These are phyloP conservation scores for Synergus japonicus DNA, from an alignment of 2,888 invertebrate genomes.

Conservation along the genomic window DNA sequence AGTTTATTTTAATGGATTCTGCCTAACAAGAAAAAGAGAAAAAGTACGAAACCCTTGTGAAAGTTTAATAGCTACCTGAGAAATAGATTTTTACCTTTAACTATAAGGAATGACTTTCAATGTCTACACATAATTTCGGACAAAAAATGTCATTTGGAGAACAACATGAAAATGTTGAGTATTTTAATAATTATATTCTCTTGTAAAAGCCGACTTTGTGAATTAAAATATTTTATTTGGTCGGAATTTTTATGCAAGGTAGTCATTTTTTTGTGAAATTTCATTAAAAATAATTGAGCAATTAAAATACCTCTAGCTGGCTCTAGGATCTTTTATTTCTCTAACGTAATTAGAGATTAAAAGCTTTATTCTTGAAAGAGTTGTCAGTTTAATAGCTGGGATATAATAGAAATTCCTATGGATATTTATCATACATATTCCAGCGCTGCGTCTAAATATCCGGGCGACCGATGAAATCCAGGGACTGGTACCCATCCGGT, in stretches of 20 bases:
- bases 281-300: not conserved
- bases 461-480: slow-evolving; percentile 1
- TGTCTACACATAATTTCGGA: too few species aligned
- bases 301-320: not conserved
- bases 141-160: too few species aligned
- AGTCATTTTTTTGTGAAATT: not conserved
- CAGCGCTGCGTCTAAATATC: not conserved
- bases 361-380: not conserved
- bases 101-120: too few species aligned
- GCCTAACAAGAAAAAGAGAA: too few species aligned
- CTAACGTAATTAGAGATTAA: not conserved
- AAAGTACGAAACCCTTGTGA: too few species aligned
- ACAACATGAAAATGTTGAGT: too few species aligned
- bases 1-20: too few species aligned
- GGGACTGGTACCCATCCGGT: slow-evolving; percentile 1
- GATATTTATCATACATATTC: slow-evolving; percentile 13
- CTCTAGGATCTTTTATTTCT: not conserved
- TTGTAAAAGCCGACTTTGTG: not conserved
- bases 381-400: slow-evolving; percentile 3
- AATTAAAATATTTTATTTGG: not conserved
- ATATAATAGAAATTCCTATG: slow-evolving; percentile 18
- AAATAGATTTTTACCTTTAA: too few species aligned
- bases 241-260: not conserved
- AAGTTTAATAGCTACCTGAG: too few species aligned
- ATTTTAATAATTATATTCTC: too few species aligned